Base-by-base conservation (phyloP, 2,888 invertebrate genomes). In the Stomorhina lunata region DNA sequence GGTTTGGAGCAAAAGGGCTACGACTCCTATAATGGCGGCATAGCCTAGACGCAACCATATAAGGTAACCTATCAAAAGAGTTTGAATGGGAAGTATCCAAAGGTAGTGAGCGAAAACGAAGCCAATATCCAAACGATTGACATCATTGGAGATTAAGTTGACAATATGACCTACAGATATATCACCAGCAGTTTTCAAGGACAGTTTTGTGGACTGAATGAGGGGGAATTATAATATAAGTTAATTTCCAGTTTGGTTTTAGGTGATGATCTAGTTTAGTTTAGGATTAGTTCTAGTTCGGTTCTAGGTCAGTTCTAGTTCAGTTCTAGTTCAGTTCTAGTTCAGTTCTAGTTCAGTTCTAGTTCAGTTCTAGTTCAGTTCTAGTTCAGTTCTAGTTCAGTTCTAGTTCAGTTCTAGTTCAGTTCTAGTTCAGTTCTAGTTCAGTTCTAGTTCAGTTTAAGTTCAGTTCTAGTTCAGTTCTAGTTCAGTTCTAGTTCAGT, bases 121-220 rank as follows among this genome's bases (percentile, higher is more conserved):
- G 2, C 96, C 95, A 90, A 95, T 93, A 90, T 98, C 98, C 88
- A 98, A 96, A 40, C 98, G 94, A 90, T 95, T 96, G 6, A 98
- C 97, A 90, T 99, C 99, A 88, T 98, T 98, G 5, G 98, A 97
- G 68, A 99, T 93, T 9, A 99, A 92, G 92, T 98, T 98, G 10
- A 98, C 95, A 73, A 99, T 94, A 90, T 98, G 97, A 0, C 98
- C 98, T 0, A 96, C 95, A 0, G 97, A 90, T 2, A 95, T 95
- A 87, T 94, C 93, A 3, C 94, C 93, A 32, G 96, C 90, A 0
- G 96, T 94, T 25, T 93, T 92, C 89, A 94, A 94, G 81, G 95
- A 95, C 12, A 96, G 91, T 29, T 93, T 92, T 12, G 95, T 90
- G 0, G 94, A 93, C 95, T 96, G 88, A 50, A 72, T 90, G 84